These are phyloP conservation scores for Bombus vancouverensis DNA, from an alignment of 1,140 invertebrate genomes.

Conservation along the genomic window DNA sequence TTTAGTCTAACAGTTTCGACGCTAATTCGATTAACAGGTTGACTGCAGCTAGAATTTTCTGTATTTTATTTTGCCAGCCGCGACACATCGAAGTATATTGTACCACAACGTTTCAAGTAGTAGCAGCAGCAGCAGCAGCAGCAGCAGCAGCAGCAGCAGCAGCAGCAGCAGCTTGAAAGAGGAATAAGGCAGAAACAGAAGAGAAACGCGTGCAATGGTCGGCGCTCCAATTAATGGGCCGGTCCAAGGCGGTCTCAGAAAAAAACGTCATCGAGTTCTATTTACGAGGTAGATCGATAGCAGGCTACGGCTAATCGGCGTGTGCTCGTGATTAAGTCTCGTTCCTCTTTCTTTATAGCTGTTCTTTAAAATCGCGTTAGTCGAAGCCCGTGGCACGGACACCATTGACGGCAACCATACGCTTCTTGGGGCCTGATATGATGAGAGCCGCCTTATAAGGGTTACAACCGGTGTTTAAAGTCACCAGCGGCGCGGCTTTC, in stretches of 20 bases:
- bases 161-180: neutral
- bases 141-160: too few relatives aligned
- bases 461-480: slow-evolving; percentile 57
- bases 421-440: slow-evolving; percentile 36
- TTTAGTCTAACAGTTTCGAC: too few relatives aligned
- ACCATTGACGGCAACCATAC: neutral
- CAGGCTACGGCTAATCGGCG: slow-evolving; percentile 1
- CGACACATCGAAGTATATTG: too few relatives aligned
- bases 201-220: neutral
- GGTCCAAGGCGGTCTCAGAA: neutral
- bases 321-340: slow-evolving; percentile 18
- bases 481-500: slow-evolving; percentile 65
- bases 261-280: slow-evolving; percentile 12
- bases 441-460: slow-evolving; percentile 62
- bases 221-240: slow-evolving; percentile 35
- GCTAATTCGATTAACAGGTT: too few relatives aligned
- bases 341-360: too few relatives aligned
- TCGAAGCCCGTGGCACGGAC: neutral
- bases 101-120: neutral
- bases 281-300: slow-evolving; percentile 8
- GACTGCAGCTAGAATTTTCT: too few relatives aligned
- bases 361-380: slow-evolving; percentile 33
- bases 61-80: too few relatives aligned
- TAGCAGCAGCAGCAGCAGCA: too few relatives aligned
- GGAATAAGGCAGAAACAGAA: neutral